Evolutionary conservation across 2,113 vertebrate species (phyloP).

Genomic region (Cacatua alba): DNA sequence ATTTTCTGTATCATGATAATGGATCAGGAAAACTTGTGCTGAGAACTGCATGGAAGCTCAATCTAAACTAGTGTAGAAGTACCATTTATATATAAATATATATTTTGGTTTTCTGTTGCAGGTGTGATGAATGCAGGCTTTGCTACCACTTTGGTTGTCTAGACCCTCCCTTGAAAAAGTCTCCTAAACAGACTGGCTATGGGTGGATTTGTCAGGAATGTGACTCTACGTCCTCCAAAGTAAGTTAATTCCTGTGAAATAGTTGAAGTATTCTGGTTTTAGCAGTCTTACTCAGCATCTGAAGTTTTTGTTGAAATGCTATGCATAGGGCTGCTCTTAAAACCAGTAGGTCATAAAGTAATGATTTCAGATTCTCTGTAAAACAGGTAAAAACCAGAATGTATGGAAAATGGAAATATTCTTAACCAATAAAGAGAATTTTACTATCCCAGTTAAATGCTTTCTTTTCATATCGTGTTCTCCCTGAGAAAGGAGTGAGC

Average conservation of each 20-base stretch:
- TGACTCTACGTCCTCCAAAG: slow-evolving; percentile 96
- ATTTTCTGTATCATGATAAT: slow-evolving; percentile 26
- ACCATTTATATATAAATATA: not conserved
- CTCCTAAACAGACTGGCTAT: slow-evolving; percentile 96
- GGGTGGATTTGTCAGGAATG: slow-evolving; percentile 99
- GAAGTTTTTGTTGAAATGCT: not conserved
- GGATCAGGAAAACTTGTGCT: not conserved
- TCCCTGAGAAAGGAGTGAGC: not conserved
- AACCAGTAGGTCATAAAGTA: not conserved
- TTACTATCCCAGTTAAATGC: not conserved
- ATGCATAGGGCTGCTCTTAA: not conserved
- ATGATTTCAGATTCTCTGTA: not conserved
- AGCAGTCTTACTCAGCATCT: not conserved
- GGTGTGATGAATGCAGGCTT: slow-evolving; percentile 95
- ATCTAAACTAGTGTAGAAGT: slow-evolving; percentile 13
- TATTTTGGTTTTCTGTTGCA: slow-evolving; percentile 68
- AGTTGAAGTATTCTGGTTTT: not conserved
- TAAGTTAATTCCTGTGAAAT: slow-evolving; percentile 71
- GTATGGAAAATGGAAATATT: not conserved
- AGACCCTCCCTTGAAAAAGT: slow-evolving; percentile 99
- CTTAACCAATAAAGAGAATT: not conserved
- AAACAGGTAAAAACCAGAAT: not conserved
- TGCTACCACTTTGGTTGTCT: slow-evolving; percentile 98
- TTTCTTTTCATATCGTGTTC: not conserved
- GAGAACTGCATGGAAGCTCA: not conserved